These are phyloP conservation scores for Antheraea yamamai DNA, from an alignment of 2,888 invertebrate genomes.

Conservation along the genomic window DNA sequence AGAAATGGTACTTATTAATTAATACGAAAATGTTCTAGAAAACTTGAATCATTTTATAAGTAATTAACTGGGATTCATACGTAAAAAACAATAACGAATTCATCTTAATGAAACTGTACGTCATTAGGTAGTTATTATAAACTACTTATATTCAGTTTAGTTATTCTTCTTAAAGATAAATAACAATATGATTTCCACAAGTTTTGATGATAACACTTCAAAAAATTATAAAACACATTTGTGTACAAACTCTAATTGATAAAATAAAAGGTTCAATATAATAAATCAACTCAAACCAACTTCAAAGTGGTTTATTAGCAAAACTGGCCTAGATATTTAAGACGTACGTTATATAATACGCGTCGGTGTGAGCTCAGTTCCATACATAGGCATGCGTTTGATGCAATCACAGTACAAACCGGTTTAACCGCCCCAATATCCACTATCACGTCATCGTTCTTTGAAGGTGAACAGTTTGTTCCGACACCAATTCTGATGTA, in stretches of 20 bases:
- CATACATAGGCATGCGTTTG: slow-evolving; percentile 58
- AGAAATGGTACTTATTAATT: neutral
- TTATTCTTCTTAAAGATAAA: no score
- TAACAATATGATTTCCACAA: no score
- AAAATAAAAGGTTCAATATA: neutral
- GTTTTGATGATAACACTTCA: no score
- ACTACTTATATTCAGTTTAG: no score
- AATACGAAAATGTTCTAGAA: neutral
- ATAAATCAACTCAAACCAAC: neutral
- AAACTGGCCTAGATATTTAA: slow-evolving; percentile 30
- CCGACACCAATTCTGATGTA: neutral
- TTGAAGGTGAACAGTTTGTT: slow-evolving; percentile 38
- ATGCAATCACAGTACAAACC: slow-evolving; percentile 66
- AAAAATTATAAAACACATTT: no score
- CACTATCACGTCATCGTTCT: slow-evolving; percentile 47
- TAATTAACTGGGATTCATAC: no score
- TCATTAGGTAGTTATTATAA: no score
- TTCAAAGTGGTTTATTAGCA: slow-evolving; percentile 1
- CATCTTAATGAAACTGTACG: no score
- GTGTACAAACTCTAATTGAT: neutral
- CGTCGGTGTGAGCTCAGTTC: slow-evolving; percentile 46
- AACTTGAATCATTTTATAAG: no score
- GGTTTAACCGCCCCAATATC: slow-evolving; percentile 65
- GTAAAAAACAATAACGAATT: no score
- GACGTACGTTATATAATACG: slow-evolving; percentile 51